Percentiles rank a stretch among this genome's conserved stretches.
phyloP scores from a whole-genome alignment of 1,140 invertebrate species.

The Atta colombica region DNA sequence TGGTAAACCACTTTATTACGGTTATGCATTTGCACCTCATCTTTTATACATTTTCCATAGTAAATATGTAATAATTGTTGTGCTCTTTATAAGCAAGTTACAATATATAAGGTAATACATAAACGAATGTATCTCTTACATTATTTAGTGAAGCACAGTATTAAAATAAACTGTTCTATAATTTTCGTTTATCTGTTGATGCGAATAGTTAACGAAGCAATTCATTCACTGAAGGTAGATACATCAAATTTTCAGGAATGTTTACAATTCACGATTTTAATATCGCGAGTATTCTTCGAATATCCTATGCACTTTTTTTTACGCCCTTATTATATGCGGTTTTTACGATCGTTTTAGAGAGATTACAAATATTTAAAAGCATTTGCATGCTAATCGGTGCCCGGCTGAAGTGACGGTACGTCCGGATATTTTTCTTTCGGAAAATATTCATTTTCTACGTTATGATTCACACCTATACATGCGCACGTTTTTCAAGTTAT shows the following conservation, averaged over 20 bases:
- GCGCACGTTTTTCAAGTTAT: slow-evolving; percentile 15
- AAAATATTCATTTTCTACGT: slow-evolving; percentile 48
- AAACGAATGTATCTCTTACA: neutral
- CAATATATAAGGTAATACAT: neutral
- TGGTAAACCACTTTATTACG: slow-evolving; percentile 17
- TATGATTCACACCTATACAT: slow-evolving; percentile 18
- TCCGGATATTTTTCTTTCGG: slow-evolving; percentile 17
- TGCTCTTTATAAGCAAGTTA: neutral
- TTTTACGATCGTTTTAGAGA: slow-evolving; percentile 12
- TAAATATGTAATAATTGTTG: slow-evolving; percentile 17
- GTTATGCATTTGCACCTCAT: neutral
- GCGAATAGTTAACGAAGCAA: neutral
- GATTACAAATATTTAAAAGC: slow-evolving; percentile 61
- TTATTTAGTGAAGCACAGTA: neutral
- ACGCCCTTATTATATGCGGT: neutral
- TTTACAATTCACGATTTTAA: slow-evolving; percentile 37
- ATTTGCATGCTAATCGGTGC: slow-evolving; percentile 56
- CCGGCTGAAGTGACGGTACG: slow-evolving; percentile 4
- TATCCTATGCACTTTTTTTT: neutral
- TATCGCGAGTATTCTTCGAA: neutral
- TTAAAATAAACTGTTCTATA: neutral
- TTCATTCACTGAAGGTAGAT: neutral
- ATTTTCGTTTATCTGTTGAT: neutral
- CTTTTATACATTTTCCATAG: slow-evolving; percentile 15
- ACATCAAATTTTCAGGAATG: neutral